phyloP scores from a whole-genome alignment of 37 sponge, comb jelly and placozoan genomes.

The Bolinopsis microptera region DNA sequence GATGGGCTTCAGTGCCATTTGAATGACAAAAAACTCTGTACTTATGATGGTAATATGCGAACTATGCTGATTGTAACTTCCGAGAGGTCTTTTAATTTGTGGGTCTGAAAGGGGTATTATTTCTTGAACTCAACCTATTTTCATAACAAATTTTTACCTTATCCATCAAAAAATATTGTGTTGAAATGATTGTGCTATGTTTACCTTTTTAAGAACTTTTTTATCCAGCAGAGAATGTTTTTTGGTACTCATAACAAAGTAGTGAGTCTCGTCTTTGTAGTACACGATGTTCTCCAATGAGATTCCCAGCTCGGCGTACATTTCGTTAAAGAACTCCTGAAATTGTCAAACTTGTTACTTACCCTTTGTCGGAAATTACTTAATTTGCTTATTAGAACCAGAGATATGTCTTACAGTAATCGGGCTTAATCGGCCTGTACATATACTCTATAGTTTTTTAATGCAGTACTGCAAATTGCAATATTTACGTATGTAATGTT shows the following conservation, averaged over 20 bases:
- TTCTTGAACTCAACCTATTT: no score
- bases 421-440: no score
- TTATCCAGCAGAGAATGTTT: conserved; percentile 78
- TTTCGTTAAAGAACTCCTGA: conserved; percentile 78
- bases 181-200: background rate
- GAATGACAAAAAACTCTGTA: background rate
- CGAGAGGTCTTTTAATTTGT: background rate
- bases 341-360: no score
- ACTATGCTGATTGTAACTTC: no score
- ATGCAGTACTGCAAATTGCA: no score
- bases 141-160: no score
- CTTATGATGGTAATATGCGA: background rate
- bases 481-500: no score
- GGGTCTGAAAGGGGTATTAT: background rate
- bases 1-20: background rate
- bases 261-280: conserved; percentile 96
- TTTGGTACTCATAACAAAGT: conserved; percentile 96
- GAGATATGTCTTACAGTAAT: no score
- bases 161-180: no score
- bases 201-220: conserved; percentile 83
- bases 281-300: conserved; percentile 95
- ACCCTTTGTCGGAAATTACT: no score
- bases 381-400: no score
- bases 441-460: no score
- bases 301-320: conserved; percentile 75